Conservation (phyloP, 2,888 invertebrate genomes). For the Eueremaeus valkanovi region DNA sequence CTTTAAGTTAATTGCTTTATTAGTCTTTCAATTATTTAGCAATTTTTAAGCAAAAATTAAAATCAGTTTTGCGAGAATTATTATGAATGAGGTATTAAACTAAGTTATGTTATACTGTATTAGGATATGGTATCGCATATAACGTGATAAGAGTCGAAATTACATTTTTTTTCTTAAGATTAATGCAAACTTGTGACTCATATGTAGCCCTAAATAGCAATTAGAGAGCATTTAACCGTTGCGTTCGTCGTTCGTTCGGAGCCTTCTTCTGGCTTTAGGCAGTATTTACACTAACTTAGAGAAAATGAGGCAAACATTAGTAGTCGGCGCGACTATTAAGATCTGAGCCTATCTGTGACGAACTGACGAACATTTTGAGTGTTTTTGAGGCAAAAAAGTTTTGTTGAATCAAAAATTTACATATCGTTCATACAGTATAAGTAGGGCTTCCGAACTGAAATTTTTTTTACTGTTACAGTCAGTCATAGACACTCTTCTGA, state of each 20-base stretch:
- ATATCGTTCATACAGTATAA: too few relatives aligned
- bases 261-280: background rate
- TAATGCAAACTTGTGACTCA: background rate
- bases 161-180: background rate
- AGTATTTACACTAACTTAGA: background rate
- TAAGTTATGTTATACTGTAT: background rate
- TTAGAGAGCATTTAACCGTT: slow-evolving; percentile 29
- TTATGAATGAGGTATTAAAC: background rate
- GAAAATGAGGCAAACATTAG: slow-evolving; percentile 26
- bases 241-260: too few relatives aligned
- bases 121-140: background rate
- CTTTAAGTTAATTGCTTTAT: background rate
- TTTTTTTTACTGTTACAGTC: slow-evolving; percentile 20
- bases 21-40: slow-evolving; percentile 4
- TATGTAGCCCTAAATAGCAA: slow-evolving; percentile 3
- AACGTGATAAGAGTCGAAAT: background rate
- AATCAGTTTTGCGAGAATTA: background rate
- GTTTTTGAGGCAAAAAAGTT: background rate
- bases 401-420: slow-evolving; percentile 22
- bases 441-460: background rate
- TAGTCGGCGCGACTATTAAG: slow-evolving; percentile 1
- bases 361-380: background rate
- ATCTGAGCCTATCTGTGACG: slow-evolving; percentile 7
- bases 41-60: background rate
- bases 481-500: background rate